Evolutionary conservation across 2,888 invertebrate species (phyloP).

Genomic region (Caenorhabditis sinica): DNA sequence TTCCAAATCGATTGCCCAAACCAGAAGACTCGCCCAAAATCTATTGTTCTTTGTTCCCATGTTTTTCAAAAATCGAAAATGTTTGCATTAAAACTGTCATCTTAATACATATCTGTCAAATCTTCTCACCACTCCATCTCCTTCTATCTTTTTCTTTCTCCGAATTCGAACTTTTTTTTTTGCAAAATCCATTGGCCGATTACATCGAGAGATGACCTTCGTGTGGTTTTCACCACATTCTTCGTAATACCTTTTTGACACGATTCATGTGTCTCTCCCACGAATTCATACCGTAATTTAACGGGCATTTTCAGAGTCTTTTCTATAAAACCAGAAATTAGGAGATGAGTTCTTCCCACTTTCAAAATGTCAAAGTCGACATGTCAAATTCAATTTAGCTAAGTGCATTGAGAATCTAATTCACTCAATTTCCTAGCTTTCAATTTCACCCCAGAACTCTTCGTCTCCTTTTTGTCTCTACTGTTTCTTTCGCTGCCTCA

Average conservation of each 20-base stretch:
- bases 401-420: constrained; percentile 24
- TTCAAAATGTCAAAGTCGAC: neutral
- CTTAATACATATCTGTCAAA: neutral
- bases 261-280: neutral
- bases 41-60: constrained; percentile 12
- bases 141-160: constrained; percentile 9
- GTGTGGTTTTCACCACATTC: constrained; percentile 9
- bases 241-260: constrained; percentile 15
- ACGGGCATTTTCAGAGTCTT: neutral
- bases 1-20: neutral
- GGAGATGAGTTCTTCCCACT: neutral
- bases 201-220: constrained; percentile 35
- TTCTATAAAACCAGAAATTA: no score
- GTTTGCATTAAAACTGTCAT: neutral
- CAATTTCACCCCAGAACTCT: constrained; percentile 1
- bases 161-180: constrained; percentile 19
- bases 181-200: constrained; percentile 27
- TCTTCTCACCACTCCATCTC: neutral
- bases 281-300: neutral
- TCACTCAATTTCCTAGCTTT: constrained; percentile 2
- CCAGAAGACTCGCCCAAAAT: neutral
- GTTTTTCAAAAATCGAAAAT: constrained; percentile 10
- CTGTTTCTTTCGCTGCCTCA: neutral
- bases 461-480: constrained; percentile 12
- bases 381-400: constrained; percentile 33